These are phyloP conservation scores for Operophtera brumata DNA, from an alignment of 2,888 invertebrate species.

Conservation along the genomic window DNA sequence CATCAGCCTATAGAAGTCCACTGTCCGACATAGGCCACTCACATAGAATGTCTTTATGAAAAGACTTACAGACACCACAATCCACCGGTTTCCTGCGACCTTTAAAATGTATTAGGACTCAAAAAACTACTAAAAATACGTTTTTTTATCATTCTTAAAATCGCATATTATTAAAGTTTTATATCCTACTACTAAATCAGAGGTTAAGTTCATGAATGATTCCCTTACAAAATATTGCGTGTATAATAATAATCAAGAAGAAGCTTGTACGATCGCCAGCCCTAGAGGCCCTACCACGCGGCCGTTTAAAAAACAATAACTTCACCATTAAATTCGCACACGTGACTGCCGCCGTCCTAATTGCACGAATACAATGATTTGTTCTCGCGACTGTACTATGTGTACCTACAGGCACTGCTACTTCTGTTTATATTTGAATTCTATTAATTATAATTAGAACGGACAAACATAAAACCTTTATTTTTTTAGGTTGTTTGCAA, in stretches of 20 bases:
- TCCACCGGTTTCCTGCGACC: no score
- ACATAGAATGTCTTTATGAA: no score
- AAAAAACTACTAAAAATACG: no score
- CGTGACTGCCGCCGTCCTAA: constrained; percentile 65
- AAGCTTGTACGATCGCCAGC: neutral
- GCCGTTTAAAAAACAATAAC: constrained; percentile 69
- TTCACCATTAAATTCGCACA: constrained; percentile 75
- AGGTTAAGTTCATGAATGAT: neutral
- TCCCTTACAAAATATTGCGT: no score
- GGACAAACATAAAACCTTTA: no score
- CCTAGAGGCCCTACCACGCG: constrained; percentile 22
- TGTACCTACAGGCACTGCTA: constrained; percentile 7
- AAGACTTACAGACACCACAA: no score
- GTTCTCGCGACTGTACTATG: constrained; percentile 37
- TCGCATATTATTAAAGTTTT: no score
- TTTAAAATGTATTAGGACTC: no score
- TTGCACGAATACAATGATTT: constrained; percentile 64
- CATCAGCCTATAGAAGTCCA: no score
- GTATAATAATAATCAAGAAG: no score
- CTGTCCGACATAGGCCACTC: no score
- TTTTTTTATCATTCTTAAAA: neutral
- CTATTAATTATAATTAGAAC: neutral
- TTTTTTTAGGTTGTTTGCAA: no score
- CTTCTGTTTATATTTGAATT: neutral
- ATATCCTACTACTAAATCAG: neutral